Evolutionary conservation across 2,888 invertebrate species (phyloP).

Genomic region (Melieria crassipennis): DNA sequence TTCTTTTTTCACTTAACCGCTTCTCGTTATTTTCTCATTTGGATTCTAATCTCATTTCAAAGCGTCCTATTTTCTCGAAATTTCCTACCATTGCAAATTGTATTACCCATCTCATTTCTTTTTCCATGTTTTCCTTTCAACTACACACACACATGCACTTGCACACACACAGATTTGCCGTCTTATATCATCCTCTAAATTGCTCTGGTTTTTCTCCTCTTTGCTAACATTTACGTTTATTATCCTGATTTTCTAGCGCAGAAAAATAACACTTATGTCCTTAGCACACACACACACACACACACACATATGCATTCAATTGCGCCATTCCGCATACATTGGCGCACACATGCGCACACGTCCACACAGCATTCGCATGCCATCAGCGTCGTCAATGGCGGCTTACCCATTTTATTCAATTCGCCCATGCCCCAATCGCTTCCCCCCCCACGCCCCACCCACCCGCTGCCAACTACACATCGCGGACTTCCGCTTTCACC

Average conservation of each 20-base stretch:
- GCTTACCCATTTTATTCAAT: constrained; percentile 39
- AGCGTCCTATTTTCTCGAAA: no score
- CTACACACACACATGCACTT: constrained; percentile 1
- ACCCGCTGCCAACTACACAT: background rate
- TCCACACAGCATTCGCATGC: constrained; percentile 24
- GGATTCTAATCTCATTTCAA: no score
- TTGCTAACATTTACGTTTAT: constrained; percentile 56
- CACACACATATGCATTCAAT: constrained; percentile 20
- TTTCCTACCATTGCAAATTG: no score
- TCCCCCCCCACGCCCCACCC: background rate
- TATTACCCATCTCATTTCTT: background rate
- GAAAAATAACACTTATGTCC: constrained; percentile 57
- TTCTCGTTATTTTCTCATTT: no score
- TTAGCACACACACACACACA: constrained; percentile 33
- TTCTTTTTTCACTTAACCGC: no score
- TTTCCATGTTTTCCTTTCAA: constrained; percentile 20
- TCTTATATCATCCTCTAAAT: constrained; percentile 55
- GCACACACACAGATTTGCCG: no score
- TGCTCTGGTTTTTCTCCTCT: constrained; percentile 46
- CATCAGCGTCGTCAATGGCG: constrained; percentile 42
- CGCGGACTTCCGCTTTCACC: background rate
- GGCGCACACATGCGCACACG: constrained; percentile 37
- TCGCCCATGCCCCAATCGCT: background rate
- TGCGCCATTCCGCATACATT: constrained; percentile 6
- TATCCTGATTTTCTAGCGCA: constrained; percentile 58